Evolutionary conservation across 2,797 vertebrate genomes (phyloP).

Genomic region (Pogonophryne albipinna): DNA sequence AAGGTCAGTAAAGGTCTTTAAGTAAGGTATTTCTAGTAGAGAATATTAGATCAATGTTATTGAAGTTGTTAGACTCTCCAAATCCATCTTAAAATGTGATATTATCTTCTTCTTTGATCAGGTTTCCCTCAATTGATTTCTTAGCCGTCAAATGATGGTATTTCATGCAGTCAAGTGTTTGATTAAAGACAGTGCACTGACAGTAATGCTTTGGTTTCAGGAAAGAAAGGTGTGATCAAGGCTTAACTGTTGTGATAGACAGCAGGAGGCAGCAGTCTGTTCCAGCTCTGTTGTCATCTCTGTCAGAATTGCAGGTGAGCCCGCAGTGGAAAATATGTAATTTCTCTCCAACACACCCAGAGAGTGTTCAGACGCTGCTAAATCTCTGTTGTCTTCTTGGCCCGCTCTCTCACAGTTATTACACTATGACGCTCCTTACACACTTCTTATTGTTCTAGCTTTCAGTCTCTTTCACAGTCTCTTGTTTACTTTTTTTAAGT

Average conservation of each 20-base stretch:
- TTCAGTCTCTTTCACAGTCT: constrained; percentile 34
- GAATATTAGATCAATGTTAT: neutral
- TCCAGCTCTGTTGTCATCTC: constrained; percentile 83
- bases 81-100: constrained; percentile 6
- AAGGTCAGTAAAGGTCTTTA: neutral
- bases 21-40: neutral
- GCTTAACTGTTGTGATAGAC: constrained; percentile 87
- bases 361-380: constrained; percentile 26
- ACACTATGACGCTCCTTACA: constrained; percentile 38
- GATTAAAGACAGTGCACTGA: constrained; percentile 27
- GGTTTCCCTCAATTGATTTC: neutral
- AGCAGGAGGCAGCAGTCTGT: constrained; percentile 82
- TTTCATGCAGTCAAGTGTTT: constrained; percentile 7
- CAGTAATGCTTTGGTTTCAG: constrained; percentile 72
- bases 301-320: constrained; percentile 89
- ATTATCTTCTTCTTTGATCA: neutral
- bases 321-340: constrained; percentile 69
- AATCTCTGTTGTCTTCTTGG: constrained; percentile 40
- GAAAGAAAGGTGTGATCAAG: constrained; percentile 85
- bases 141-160: neutral
- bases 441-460: constrained; percentile 47
- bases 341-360: constrained; percentile 63
- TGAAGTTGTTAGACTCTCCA: neutral
- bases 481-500: constrained; percentile 27
- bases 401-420: constrained; percentile 20